Evolutionary conservation across 2,888 invertebrate genomes (phyloP), one percentile per base, ranked within the genome.

Genomic region (Caenorhabditis panamensis): DNA sequence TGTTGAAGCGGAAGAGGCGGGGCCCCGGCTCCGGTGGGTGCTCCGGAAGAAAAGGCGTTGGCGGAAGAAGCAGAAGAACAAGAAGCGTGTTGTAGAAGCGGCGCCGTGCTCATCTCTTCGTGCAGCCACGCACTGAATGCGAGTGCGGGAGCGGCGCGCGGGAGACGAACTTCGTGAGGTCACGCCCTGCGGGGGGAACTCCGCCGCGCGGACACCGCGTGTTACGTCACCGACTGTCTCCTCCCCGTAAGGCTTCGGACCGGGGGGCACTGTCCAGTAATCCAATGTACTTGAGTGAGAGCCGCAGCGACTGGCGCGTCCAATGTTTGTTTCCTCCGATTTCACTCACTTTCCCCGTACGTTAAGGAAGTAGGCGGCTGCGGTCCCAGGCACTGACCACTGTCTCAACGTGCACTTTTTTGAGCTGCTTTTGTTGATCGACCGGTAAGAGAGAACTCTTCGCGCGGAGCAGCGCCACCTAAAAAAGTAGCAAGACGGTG

Each of bases 121-220:
- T 67, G 67, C 61, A 59, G 53, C 67, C 73, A 66, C 76, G 76
- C 72, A 71, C 64, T 61, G 64, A 64, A 63, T 76, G 77, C 67
- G 58, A 61, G 77, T 67, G 69, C 62, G 75, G 47, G 58, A 51
- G 64, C 53, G 69, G 59, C 22, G 56, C 62, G 62, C 53, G 37
- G 59, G 51, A 58, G 63, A 73, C 62, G 58, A 54, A 63, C 66
- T 31, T 82, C 82, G 82, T 82, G 82, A 82, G 82, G 82, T 82
- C 82, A 82, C 82, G 82, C 82, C 78, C 82, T 72, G 72, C 58
- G 58, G 68, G 69, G 54, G 61, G 64, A 59, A 72, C 64, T 78
- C 73, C 78, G 73, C 73, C 78, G 73, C 76, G 76, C 76, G 76
- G 76, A 82, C 71, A 67, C 76, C 79, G 79, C 82, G 67, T 67